Evolutionary conservation across 2,797 vertebrate genomes (phyloP).

Genomic region (Lutjanus campechanus): DNA sequence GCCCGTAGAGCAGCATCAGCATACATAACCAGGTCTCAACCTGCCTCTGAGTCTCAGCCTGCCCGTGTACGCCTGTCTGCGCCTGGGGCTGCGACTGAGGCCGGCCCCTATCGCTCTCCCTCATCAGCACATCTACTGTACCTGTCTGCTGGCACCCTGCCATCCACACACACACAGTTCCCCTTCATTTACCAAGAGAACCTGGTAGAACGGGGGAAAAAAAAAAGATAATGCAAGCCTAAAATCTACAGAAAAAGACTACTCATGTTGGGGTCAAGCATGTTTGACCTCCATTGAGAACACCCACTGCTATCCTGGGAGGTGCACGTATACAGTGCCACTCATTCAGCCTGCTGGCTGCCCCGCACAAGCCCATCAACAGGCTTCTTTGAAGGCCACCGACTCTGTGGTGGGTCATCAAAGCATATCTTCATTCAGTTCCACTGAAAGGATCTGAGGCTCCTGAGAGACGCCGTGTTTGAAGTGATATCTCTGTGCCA

Average conservation of each 20-base stretch:
- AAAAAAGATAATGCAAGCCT: constrained; percentile 40
- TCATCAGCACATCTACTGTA: constrained; percentile 79
- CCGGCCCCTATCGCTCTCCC: constrained; percentile 65
- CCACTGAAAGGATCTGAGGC: constrained; percentile 76
- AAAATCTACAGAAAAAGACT: constrained; percentile 56
- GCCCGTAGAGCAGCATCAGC: constrained; percentile 72
- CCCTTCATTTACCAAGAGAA: constrained; percentile 62
- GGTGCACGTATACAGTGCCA: constrained; percentile 54
- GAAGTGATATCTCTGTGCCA: constrained; percentile 84
- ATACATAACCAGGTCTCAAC: constrained; percentile 85
- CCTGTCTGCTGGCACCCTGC: constrained; percentile 79
- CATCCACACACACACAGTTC: constrained; percentile 68
- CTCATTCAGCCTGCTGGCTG: constrained; percentile 63
- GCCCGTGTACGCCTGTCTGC: constrained; percentile 70
- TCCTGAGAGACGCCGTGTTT: constrained; percentile 75
- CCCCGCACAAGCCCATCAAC: constrained; percentile 71
- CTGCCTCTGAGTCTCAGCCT: constrained; percentile 84
- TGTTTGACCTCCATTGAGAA: constrained; percentile 68
- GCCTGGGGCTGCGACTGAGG: constrained; percentile 58
- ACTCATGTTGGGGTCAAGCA: constrained; percentile 70
- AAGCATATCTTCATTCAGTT: constrained; percentile 81
- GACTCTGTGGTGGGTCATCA: constrained; percentile 83
- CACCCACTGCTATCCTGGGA: constrained; percentile 57
- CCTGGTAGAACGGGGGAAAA: constrained; percentile 9
- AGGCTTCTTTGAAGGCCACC: constrained; percentile 75